Conservation (phyloP, 2,888 invertebrate species). For the Hymenopus coronatus region DNA sequence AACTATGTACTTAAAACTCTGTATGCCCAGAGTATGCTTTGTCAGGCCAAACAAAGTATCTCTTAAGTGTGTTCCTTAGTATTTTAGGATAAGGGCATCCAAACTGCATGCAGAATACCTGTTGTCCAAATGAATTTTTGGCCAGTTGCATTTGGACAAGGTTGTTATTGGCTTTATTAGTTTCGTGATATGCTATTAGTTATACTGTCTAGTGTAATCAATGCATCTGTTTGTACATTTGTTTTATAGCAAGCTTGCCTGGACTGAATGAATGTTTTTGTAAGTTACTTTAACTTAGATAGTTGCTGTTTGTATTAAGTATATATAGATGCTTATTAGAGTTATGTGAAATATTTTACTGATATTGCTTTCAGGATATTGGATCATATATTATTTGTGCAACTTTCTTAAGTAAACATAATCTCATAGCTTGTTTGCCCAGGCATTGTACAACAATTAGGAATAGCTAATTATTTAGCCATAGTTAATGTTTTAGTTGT, state of each 20-base stretch:
- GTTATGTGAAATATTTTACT: neutral
- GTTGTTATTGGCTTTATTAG: neutral
- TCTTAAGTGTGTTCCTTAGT: neutral
- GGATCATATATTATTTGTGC: neutral
- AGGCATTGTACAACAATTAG: neutral
- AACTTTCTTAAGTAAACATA: neutral
- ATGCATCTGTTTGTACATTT: conserved; percentile 7
- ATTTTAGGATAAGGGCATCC: neutral
- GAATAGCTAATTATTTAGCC: neutral
- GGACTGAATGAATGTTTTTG: conserved; percentile 16
- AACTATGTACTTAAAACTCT: neutral
- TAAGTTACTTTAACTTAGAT: conserved; percentile 6
- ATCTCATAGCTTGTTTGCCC: neutral
- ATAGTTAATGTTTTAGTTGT: neutral
- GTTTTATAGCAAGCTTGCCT: conserved; percentile 21
- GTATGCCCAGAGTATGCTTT: neutral
- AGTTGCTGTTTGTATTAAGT: neutral
- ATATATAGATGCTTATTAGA: neutral
- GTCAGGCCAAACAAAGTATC: neutral
- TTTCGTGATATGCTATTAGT: neutral
- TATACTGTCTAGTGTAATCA: conserved; percentile 4
- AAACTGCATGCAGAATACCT: neutral
- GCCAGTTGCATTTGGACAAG: neutral
- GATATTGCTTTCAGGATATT: neutral
- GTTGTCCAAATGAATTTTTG: conserved; percentile 13